Conservation (phyloP, 2,888 invertebrate species). For the Stramonita haemastoma region DNA sequence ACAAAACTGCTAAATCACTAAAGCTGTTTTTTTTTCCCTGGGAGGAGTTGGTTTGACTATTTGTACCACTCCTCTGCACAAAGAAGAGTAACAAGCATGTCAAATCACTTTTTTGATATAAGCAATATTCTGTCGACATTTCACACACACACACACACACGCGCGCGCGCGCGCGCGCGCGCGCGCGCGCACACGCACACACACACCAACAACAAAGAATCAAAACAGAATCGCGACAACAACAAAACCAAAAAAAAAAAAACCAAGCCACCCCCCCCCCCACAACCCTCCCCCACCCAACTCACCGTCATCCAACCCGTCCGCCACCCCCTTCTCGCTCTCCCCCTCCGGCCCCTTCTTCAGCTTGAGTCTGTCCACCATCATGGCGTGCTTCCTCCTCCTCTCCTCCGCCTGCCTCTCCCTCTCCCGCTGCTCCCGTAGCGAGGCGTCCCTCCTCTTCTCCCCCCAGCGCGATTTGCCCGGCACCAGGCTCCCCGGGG, state of each 20-base stretch:
- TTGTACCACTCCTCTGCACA: no score
- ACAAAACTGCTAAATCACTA: no score
- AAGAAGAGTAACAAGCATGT: no score
- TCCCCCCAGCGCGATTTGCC: conserved; percentile 44
- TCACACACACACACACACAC: neutral
- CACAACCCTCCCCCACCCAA: neutral
- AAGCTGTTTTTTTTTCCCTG: no score
- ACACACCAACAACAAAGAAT: neutral
- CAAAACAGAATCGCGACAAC: neutral
- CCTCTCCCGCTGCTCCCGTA: conserved; percentile 55
- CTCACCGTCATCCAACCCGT: conserved; percentile 48
- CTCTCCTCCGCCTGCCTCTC: conserved; percentile 60
- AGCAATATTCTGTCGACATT: neutral
- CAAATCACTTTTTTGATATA: no score
- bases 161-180: no score
- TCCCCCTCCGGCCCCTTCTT: neutral
- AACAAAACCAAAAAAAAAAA: neutral
- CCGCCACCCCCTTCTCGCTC: neutral
- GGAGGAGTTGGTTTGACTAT: no score
- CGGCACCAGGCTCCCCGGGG: neutral
- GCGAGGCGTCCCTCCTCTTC: conserved; percentile 55
- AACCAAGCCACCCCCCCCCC: neutral
- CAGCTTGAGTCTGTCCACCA: conserved; percentile 55
- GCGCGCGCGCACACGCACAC: neutral
- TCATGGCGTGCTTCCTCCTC: conserved; percentile 59